Evolutionary conservation across 1,140 invertebrate genomes (phyloP).

Genomic region (Lepidurus couesii): DNA sequence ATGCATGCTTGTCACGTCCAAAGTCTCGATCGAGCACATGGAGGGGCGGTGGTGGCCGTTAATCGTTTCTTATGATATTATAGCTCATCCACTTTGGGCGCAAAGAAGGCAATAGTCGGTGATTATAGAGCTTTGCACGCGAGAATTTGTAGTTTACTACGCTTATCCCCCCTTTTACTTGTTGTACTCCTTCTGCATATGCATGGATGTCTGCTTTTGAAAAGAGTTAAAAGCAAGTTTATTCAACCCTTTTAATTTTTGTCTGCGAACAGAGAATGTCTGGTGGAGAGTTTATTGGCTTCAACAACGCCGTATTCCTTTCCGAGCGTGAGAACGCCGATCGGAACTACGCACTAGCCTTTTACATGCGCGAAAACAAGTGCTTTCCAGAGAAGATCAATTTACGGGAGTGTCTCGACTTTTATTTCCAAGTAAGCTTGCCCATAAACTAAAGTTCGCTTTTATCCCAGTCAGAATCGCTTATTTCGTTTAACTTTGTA

Average conservation of each 20-base stretch:
- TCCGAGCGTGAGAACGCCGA: constrained; percentile 95
- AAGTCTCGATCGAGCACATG: background rate
- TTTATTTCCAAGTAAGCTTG: constrained; percentile 82
- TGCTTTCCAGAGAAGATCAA: constrained; percentile 86
- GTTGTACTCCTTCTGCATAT: too few relatives aligned
- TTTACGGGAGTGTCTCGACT: constrained; percentile 89
- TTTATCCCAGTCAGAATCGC: background rate
- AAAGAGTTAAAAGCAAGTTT: background rate
- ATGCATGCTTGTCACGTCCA: constrained; percentile 15
- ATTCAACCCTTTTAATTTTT: constrained; percentile 2
- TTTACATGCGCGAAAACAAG: constrained; percentile 96
- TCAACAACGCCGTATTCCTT: constrained; percentile 93
- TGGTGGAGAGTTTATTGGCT: constrained; percentile 85
- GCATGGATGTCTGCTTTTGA: too few relatives aligned
- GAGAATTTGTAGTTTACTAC: too few relatives aligned
- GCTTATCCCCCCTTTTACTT: too few relatives aligned
- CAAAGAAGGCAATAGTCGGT: too few relatives aligned
- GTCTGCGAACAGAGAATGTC: constrained; percentile 64
- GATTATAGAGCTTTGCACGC: too few relatives aligned
- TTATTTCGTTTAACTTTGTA: constrained; percentile 46
- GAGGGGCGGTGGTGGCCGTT: background rate
- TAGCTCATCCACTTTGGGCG: background rate
- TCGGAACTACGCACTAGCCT: constrained; percentile 92
- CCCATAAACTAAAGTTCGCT: constrained; percentile 3
- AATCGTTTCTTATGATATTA: background rate